These are phyloP conservation scores for Drosophila bipectinata DNA, from an alignment of 1,140 invertebrate species.

Conservation along the genomic window DNA sequence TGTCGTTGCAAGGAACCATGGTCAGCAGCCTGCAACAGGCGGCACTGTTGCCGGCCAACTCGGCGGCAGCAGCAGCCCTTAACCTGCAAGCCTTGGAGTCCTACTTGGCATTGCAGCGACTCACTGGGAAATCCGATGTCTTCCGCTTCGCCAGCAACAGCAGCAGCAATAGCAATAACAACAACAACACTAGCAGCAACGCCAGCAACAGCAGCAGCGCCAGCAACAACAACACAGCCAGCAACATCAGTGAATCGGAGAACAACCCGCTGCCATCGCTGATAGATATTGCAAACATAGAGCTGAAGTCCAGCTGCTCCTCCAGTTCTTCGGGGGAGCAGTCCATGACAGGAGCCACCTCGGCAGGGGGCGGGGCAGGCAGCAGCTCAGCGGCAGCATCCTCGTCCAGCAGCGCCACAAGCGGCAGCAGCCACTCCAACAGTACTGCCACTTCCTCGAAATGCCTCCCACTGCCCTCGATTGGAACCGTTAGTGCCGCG, in stretches of 20 bases:
- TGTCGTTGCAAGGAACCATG: slow-evolving; percentile 91
- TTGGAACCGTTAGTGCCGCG: slow-evolving; percentile 71
- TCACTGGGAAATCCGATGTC: slow-evolving; percentile 85
- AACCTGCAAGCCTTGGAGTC: slow-evolving; percentile 93
- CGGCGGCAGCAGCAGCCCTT: slow-evolving; percentile 90
- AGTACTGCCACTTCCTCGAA: slow-evolving; percentile 47
- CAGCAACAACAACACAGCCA: slow-evolving; percentile 24
- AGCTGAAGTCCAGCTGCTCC: slow-evolving; percentile 82
- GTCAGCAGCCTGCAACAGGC: slow-evolving; percentile 90
- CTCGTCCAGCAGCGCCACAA: slow-evolving; percentile 28
- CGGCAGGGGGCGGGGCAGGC: slow-evolving; percentile 1
- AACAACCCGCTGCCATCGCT: slow-evolving; percentile 47
- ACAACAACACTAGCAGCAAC: slow-evolving; percentile 55
- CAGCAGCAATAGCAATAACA: slow-evolving; percentile 51
- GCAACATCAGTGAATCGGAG: slow-evolving; percentile 46
- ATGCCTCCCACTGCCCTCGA: slow-evolving; percentile 67
- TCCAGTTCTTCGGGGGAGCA: slow-evolving; percentile 83
- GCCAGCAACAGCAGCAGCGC: slow-evolving; percentile 19
- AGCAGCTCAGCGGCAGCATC: slow-evolving; percentile 11
- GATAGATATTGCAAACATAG: slow-evolving; percentile 78
- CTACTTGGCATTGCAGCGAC: slow-evolving; percentile 91
- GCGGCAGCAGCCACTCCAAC: slow-evolving; percentile 27
- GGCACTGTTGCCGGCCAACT: slow-evolving; percentile 90
- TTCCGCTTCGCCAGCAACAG: slow-evolving; percentile 60
- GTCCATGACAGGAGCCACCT: not conserved